Base-by-base conservation (phyloP, 2,888 invertebrate genomes). In the Spilosoma lubricipeda region DNA sequence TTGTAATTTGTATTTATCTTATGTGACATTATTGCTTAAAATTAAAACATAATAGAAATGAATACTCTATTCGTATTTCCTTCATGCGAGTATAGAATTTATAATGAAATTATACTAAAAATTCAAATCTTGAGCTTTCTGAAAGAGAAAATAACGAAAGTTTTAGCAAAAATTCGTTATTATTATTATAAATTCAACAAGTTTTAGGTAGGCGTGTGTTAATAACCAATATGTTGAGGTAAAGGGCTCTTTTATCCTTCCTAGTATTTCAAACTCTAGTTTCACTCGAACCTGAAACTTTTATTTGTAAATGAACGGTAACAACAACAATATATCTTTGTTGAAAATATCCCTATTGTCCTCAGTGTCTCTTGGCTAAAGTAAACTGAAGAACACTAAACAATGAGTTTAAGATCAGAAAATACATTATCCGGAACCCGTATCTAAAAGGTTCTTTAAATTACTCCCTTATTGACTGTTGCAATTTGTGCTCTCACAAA, bases 1-100 rank as follows among this genome's bases (percentile, higher is more conserved):
- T 83, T 70, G 80, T 82, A 80, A 78, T 83, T 82, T 76, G 80
- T 82, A 79, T 82, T 79, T 83, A 80, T 83, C 80, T 77, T 77
- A 71, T 75, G 66, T 79, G 75, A 80, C 78, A 80, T 80, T 76
- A 80, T 75, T 30, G 42, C 73, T 65, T 45, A 64, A 27, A 13
- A 65, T 63, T 0, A 11, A 59, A 33, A 56, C 11, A 52, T 18
- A 20, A 23, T 33, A 23, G 23, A 20, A 11, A 23, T 23, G 11
- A 8, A 11, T n/a, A n/a, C 11, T n/a, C 11, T 11, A 59, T 0
- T 27, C 15, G 15, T 5, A 59, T 5, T 11, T 2, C 3, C 27
- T 13, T 11, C 59, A 59, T 52, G 23, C 23, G 9, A 3, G 11
- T 56, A 11, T 56, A 23, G 0, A n/a, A 56, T 56, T 3, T n/a